Base-by-base conservation (phyloP, 2,797 vertebrate genomes). In the Pachyuromys duprasi region DNA sequence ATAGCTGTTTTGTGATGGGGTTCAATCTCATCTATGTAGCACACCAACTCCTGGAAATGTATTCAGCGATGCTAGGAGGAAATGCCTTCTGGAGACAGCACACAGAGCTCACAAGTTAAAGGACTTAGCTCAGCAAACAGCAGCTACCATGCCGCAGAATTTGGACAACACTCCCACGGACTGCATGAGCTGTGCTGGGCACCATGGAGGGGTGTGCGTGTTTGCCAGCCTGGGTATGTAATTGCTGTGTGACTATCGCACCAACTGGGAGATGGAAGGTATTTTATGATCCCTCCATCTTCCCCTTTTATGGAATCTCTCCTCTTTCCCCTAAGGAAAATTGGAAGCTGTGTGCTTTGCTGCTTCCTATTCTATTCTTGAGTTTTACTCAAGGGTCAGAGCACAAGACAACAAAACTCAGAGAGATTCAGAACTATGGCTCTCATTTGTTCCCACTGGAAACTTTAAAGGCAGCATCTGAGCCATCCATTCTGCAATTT, bases 1-100 rank as follows among this genome's bases (percentile, higher is more conserved):
- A 1, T 2, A 69, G 26, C 22, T 1, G 3, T 55, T 33, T 62
- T 17, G 0, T 20, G 2, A 1, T 39, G 3, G 18, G 11, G 26
- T 72, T 72, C 42, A 63, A 6, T 72, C 36, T 86, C 31, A 69
- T 3, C 7, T 24, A 20, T 24, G 39, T 8, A 14, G n/a, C 13
- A 36, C 11, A 4, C 36, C 13, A n/a, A 42, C 45, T 90, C 74
- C 33, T 90, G 57, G 20, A 94, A 90, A 39, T 31, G 39, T 36
- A n/a, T 9, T 1, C 17, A 45, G 2, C 42, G 87, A 26, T n/a
- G 57, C 36, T 42, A 9, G 12, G 39, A 82, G 11, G 26, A 20
- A 78, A 9, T 60, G 18, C 33, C 15, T 2, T 62, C 33, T n/a
- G 15, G 39, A 49, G 87, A 62, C 22, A 76, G 39, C 42, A 39